Conservation (phyloP, 2,888 invertebrate genomes). For the Troides helena region DNA sequence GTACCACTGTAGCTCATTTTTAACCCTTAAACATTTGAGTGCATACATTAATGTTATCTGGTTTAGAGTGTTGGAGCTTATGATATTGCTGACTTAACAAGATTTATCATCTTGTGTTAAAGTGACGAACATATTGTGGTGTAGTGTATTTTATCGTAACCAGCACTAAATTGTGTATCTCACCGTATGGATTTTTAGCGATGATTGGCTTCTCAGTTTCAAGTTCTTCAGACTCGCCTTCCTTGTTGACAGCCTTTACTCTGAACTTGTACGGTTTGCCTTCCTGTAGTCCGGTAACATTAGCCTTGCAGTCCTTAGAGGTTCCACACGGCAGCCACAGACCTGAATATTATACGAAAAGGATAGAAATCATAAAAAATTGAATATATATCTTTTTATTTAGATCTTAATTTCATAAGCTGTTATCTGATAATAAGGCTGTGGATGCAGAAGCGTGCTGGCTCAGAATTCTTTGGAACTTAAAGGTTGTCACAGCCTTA, state of each 20-base stretch:
- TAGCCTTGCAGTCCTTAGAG: conserved; percentile 91
- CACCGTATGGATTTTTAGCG: conserved; percentile 99
- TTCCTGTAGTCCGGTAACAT: conserved; percentile 88
- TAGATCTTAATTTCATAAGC: not conserved
- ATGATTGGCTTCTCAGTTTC: conserved; percentile 96
- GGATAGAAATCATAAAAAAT: not conserved
- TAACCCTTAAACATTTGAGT: no score
- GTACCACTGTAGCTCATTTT: no score
- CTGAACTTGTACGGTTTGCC: conserved; percentile 99
- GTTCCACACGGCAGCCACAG: conserved; percentile 96
- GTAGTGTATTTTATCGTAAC: no score
- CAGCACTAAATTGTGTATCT: conserved; percentile 41
- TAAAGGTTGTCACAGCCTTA: no score
- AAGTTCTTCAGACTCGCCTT: conserved; percentile 98
- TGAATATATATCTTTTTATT: not conserved
- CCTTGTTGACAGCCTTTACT: conserved; percentile 98
- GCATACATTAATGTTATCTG: no score
- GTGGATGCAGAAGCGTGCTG: no score
- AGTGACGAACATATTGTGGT: no score
- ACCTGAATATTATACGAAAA: conserved; percentile 63
- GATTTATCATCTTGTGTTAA: no score
- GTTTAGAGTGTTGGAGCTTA: no score
- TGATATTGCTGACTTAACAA: no score
- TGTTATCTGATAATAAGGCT: no score
- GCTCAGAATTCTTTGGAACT: no score